Conservation (phyloP, 2,888 invertebrate species). For the Eueremaeus valkanovi region DNA sequence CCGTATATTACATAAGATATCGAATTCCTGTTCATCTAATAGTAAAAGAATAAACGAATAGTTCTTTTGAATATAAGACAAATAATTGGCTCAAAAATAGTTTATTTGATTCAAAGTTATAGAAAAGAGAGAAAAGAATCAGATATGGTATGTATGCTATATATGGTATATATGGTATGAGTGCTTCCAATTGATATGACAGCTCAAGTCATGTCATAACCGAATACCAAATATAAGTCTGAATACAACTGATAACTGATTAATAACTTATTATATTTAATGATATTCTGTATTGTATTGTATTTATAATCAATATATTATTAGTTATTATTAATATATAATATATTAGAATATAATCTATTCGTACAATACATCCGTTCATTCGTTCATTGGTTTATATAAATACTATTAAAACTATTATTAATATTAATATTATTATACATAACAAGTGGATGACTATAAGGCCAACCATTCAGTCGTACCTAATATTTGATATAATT, state of each 20-base stretch:
- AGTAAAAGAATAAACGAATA: neutral
- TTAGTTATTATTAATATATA: too few relatives aligned
- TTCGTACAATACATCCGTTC: too few relatives aligned
- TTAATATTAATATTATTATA: constrained; percentile 5
- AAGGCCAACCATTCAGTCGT: neutral
- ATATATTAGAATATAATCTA: too few relatives aligned
- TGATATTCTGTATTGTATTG: too few relatives aligned
- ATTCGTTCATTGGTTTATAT: too few relatives aligned
- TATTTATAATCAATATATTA: neutral
- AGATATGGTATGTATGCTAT: neutral
- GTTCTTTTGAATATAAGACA: neutral
- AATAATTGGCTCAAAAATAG: neutral
- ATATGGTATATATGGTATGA: too few relatives aligned
- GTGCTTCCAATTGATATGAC: neutral
- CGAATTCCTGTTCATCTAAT: neutral
- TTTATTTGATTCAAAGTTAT: neutral
- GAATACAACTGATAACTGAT: too few relatives aligned
- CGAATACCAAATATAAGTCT: too few relatives aligned
- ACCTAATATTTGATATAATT: neutral
- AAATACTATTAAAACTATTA: constrained; percentile 14
- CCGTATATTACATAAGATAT: too few relatives aligned
- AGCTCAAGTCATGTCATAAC: neutral
- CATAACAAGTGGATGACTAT: constrained; percentile 2
- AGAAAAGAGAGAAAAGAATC: neutral
- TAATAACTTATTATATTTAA: too few relatives aligned